Conservation (phyloP, 2,888 invertebrate genomes). For the Podabrus alpinus region DNA sequence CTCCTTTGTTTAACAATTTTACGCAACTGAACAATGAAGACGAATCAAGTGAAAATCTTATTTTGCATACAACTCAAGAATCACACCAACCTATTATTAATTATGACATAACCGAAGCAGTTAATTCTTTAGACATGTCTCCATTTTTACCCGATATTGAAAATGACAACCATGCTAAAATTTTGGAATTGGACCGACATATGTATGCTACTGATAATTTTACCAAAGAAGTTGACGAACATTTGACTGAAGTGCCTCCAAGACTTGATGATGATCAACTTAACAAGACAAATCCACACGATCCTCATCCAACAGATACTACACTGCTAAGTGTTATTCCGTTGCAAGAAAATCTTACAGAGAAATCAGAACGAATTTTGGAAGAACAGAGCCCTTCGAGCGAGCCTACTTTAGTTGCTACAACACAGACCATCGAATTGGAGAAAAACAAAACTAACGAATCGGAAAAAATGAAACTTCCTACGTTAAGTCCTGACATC, state of each 20-base stretch:
- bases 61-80: conserved; percentile 17
- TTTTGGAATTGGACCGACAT: conserved; percentile 59
- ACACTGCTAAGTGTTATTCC: conserved; percentile 38
- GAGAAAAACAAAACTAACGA: not conserved
- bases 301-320: conserved; percentile 46
- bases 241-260: conserved; percentile 43
- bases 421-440: conserved; percentile 1
- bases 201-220: conserved; percentile 36
- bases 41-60: conserved; percentile 18
- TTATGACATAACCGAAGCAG: conserved; percentile 29
- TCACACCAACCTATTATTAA: conserved; percentile 32
- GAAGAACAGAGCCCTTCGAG: not conserved
- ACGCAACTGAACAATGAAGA: conserved; percentile 20
- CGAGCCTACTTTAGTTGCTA: not conserved
- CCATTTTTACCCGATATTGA: conserved; percentile 70
- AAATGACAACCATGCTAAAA: conserved; percentile 64
- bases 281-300: conserved; percentile 58
- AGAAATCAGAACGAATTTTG: conserved; percentile 22
- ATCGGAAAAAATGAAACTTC: conserved; percentile 7
- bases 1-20: conserved; percentile 9
- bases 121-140: conserved; percentile 60
- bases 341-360: conserved; percentile 26
- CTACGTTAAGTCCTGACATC: conserved; percentile 43
- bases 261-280: conserved; percentile 59
- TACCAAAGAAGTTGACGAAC: not conserved